Base-by-base conservation (phyloP, 2,888 invertebrate species). In the Agonopterix heracliana region DNA sequence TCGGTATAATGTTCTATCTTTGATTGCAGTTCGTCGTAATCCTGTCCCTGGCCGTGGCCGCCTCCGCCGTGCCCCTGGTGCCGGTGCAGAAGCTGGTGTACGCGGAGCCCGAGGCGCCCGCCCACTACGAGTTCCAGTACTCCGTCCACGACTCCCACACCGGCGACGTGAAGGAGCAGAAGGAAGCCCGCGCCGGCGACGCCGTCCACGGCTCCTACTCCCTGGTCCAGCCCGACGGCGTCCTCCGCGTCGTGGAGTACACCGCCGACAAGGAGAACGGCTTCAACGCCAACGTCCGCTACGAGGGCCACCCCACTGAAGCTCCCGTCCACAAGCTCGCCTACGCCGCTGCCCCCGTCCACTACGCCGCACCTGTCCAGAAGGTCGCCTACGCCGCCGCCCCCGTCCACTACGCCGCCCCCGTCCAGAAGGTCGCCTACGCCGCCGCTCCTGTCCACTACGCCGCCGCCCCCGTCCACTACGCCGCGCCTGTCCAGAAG, bases 161-260 rank as follows among this genome's bases (percentile, higher is more conserved):
- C 63, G 87, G 88, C 2, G 88, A 89, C 65, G 66, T 87, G 56
- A 89, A 89, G 66, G 73, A 86, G 59, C 88, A 88, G 69, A 74
- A 82, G 59, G 88, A 87, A 56, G 60, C 73, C 45, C 87, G 87
- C 57, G 61, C 67, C 53, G 86, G 86, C 3, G 81, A 88, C 62
- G 70, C 65, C 53, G 84, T 88, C 45, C 83, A 83, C 46, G 87
- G 88, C 54, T 82, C 79, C 13, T 88, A 88, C 75, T 86, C 88
- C 8, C 77, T 88, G 10, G 69, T 88, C 42, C 87, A 89, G 54
- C 85, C 86, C 54, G 87, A 88, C 44, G 88, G 89, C 1, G 74
- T 80, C 44, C 74, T 69, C 62, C 81, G 88, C 56, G 78, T 86
- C 53, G 87, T 88, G 4, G 83, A 86, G 52, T 87, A 87, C 76